A percentile compares a stretch with the other conserved stretches of the same genome.
Conservation (phyloP, 2,888 invertebrate species). For the Epirrhoe alternata region DNA sequence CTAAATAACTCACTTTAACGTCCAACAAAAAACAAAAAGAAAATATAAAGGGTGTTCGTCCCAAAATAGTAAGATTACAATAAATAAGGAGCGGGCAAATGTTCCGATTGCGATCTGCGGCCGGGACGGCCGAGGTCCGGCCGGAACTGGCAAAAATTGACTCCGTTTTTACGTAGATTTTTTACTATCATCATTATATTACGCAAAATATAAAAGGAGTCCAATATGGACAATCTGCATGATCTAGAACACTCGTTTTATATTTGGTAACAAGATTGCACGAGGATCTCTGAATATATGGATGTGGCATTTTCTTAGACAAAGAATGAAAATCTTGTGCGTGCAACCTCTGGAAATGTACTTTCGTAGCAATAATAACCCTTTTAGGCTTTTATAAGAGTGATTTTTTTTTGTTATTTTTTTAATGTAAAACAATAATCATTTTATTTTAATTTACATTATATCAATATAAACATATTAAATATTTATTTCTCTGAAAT, state of each 20-base stretch:
- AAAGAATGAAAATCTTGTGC: too few species aligned
- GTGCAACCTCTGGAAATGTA: too few species aligned
- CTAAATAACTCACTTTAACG: constrained; percentile 12
- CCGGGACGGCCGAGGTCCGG: constrained; percentile 38
- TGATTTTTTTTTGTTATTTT: too few species aligned
- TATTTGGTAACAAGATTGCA: constrained; percentile 42
- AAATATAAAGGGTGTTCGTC: constrained; percentile 74
- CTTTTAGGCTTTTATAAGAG: too few species aligned
- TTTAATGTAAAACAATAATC: too few species aligned
- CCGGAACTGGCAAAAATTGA: constrained; percentile 69
- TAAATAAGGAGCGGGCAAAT: constrained; percentile 80
- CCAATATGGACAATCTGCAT: constrained; percentile 44
- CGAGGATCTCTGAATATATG: constrained; percentile 22
- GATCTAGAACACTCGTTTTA: constrained; percentile 44
- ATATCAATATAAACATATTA: too few species aligned
- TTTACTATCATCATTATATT: constrained; percentile 66
- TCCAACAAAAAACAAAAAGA: constrained; percentile 38
- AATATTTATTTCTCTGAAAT: too few species aligned
- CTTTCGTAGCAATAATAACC: too few species aligned
- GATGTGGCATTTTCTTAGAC: constrained; percentile 18
- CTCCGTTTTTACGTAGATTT: constrained; percentile 73
- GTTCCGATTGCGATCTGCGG: constrained; percentile 61
- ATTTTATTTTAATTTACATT: too few species aligned
- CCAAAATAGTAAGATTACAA: constrained; percentile 83
- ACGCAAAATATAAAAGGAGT: constrained; percentile 54